These are phyloP conservation scores for Pogonus chalceus DNA, from an alignment of 1,140 invertebrate genomes.

Conservation along the genomic window DNA sequence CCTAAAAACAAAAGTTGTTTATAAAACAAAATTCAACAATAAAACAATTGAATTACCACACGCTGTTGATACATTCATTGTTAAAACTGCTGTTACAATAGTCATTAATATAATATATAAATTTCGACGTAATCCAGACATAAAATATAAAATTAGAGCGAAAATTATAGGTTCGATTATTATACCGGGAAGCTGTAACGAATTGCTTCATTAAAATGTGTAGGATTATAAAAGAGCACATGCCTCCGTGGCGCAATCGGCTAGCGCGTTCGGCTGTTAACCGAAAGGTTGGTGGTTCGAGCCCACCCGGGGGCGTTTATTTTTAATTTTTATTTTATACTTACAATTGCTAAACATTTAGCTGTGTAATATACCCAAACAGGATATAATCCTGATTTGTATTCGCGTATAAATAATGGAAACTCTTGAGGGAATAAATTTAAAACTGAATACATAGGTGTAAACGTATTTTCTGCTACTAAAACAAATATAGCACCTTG, in stretches of 20 bases:
- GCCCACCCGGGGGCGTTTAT: too few relatives aligned
- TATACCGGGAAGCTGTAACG: conserved; percentile 60
- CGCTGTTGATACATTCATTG: conserved; percentile 72
- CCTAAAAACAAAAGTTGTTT: conserved; percentile 42
- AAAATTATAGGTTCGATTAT: conserved; percentile 68
- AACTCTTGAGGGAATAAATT: conserved; percentile 67
- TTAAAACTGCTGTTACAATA: conserved; percentile 54
- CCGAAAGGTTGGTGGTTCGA: too few relatives aligned
- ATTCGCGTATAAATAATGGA: conserved; percentile 67
- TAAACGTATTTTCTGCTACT: conserved; percentile 78
- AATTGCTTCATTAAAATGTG: neutral
- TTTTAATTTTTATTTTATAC: conserved; percentile 22
- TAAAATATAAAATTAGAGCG: conserved; percentile 64
- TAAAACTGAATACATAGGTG: conserved; percentile 74
- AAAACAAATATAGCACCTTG: conserved; percentile 75
- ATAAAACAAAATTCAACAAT: conserved; percentile 9
- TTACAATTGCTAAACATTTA: conserved; percentile 65
- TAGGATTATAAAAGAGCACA: conserved; percentile 3
- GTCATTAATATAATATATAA: conserved; percentile 59
- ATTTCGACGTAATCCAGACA: conserved; percentile 57
- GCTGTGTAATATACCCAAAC: conserved; percentile 64
- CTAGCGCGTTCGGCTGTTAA: too few relatives aligned
- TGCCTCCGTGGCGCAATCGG: neutral
- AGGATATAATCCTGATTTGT: conserved; percentile 64
- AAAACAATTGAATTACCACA: conserved; percentile 50